Evolutionary conservation across 2,113 vertebrate genomes (phyloP), one percentile per base, ranked within the genome.

Genomic region (Siniperca knerii): DNA sequence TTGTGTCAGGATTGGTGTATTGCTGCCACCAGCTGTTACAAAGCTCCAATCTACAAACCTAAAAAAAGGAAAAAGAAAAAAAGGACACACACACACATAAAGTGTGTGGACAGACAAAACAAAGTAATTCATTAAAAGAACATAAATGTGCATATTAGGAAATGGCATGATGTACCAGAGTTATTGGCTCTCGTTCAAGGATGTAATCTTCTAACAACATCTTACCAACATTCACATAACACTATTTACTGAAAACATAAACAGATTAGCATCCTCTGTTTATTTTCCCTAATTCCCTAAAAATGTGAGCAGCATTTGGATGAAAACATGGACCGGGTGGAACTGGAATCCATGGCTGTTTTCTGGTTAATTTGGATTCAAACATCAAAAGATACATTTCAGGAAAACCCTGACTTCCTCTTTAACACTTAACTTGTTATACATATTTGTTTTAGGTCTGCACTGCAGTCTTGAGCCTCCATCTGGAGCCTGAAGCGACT

Each of bases 401-500:
- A 8, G 33, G 29, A 68, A 58, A 46, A 58, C 11, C 3, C 29
- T n/a, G 15, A 71, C 15, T 44, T 76, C 10, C 23, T 54, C 18
- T 54, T 62, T 18, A 68, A 61, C 3, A 40, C 40, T 69, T 68
- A 57, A 46, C 64, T 58, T 15, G 16, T 82, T 42, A 15, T 21
- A 70, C 23, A 23, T 52, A 9, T 33, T 58, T 81, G 40, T 58
- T 33, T 50, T 7, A 16, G 8, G 21, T 55, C 16, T 64, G 35
- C n/a, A 55, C 77, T 64, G 13, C 65, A 16, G 21, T 12, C n/a
- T 42, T 46, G 80, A 65, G 66, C 67, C 52, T 73, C 57, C 77
- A 69, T 71, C 50, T 83, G 66, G 25, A 82, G 70, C 81, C 64
- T 37, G 29, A 77, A 54, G 48, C 5, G 4, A 42, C 85, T 71